A percentile compares a stretch with the other conserved stretches of the same genome.
Evolutionary conservation across 2,113 vertebrate species (phyloP).

Genomic region (Gallinago jamesoni): DNA sequence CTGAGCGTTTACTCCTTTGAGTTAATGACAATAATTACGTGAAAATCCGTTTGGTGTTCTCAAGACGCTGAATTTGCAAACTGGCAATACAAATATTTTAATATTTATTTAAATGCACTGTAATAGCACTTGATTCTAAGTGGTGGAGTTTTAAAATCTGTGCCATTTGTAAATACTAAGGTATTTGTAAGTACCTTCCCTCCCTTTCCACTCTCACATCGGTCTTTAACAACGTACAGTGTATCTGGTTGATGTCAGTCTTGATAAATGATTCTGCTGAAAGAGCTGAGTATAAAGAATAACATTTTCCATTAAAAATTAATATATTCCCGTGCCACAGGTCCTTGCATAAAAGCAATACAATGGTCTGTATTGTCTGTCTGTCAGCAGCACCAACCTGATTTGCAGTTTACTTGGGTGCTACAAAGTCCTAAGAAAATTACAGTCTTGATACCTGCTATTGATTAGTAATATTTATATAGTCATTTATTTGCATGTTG

Average conservation of each 20-base stretch:
- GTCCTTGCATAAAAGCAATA: background rate
- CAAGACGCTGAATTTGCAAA: conserved; percentile 58
- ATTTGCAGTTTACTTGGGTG: conserved; percentile 5
- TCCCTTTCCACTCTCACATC: background rate
- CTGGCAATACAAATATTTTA: conserved; percentile 48
- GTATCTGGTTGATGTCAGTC: conserved; percentile 13
- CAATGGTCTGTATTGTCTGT: conserved; percentile 1
- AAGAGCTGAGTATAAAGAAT: conserved; percentile 28
- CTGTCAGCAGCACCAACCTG: conserved; percentile 3
- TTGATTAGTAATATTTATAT: conserved; percentile 23
- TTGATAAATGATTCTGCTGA: conserved; percentile 36
- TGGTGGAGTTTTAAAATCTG: background rate
- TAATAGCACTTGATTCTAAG: conserved; percentile 49
- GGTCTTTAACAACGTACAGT: background rate
- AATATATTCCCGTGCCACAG: conserved; percentile 30
- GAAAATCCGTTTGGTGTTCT: conserved; percentile 33
- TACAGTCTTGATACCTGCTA: background rate
- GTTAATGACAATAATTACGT: conserved; percentile 57
- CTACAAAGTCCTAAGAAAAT: conserved; percentile 8
- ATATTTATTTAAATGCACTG: conserved; percentile 37
- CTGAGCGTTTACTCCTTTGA: conserved; percentile 12
- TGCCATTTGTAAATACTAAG: conserved; percentile 3
- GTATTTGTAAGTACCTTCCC: too few relatives aligned
- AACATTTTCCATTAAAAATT: conserved; percentile 47
- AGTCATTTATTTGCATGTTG: background rate